Evolutionary conservation across 2,888 invertebrate genomes (phyloP), one percentile per base, ranked within the genome.

Genomic region (Orthosia gracilis): DNA sequence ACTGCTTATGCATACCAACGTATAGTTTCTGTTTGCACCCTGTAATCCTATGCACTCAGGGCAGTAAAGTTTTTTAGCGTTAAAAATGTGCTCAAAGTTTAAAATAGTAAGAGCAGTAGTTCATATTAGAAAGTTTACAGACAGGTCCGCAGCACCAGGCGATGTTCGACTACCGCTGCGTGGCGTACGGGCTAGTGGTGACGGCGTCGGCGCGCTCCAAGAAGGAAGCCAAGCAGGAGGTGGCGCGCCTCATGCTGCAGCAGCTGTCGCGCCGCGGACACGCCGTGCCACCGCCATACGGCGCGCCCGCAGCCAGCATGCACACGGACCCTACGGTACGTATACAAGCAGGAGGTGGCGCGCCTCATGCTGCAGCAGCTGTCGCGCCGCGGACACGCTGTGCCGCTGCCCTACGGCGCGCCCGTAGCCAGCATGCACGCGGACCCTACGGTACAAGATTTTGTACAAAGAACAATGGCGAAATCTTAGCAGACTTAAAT

Each of bases 181-280:
- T 85, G 70, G 94, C 96, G 52, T 86, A 79, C 49, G 95, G 94
- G 17, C 89, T 89, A 23, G 80, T 86, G 5, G 94, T 94, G 49
- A 86, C 87, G 3, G 96, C 95, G 13, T 85, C 92, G 47, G 97
- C 97, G 21, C 97, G 97, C 85, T 97, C 94, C 76, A 95, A 95
- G 88, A 94, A 94, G 91, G 97, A 97, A 77, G 97, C 97, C 13
- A 97, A 97, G 90, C 97, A 97, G 87, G 96, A 96, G 85, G 97
- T 96, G 12, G 97, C 97, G 26, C 93, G 93, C 3, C 91, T 92
- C 73, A 94, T 97, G 88, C 91, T 97, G 74, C 88, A 90, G 76
- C 78, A 85, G 58, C 91, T 97, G 59, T 91, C 94, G 54, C 88
- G 89, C 21, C 78, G 88, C 23, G 96, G 96, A 0, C 78, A 91